Base-by-base conservation (phyloP, 2,888 invertebrate species). In the Parthenolecanium corni region DNA sequence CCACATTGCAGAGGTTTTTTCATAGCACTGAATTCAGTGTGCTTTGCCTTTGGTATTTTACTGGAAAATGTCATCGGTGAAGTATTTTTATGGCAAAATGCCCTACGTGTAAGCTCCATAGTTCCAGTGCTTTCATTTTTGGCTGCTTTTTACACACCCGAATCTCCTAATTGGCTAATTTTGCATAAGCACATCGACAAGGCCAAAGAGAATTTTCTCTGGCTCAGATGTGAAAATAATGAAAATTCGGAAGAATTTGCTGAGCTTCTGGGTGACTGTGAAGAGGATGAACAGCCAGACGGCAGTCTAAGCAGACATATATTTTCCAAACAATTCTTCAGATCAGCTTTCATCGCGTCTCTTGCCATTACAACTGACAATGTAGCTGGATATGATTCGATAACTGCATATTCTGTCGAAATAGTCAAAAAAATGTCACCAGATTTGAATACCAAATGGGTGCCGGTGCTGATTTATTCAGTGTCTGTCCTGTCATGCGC, bases 101-200 rank as follows among this genome's bases (percentile, higher is more conserved):
- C 57, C 5, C 56, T 56, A 4, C n/a, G 42, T 9, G 20, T 2
- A 1, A 4, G 18, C 46, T 20, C 31, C 20, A 18, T 18, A 2
- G 9, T 57, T 1, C 47, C 57, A 11, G 9, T 20, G 23, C 31
- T 57, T 12, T 5, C 24, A 2, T 14, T 44, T 21, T 23, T 24
- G 31, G 9, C 18, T 4, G 44, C 44, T 14, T 42, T 57, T 46
- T 21, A 16, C 18, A 4, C 57, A 2, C 12, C 18, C 18, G 57
- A 57, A 25, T 46, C 57, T 9, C 57, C 57, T 9, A 57, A 16
- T 14, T 57, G 57, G 57, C 20, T 57, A 23, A 12, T 25, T 11
- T 18, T 57, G 18, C 23, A 31, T 11, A 46, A 25, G 14, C 47
- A 31, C 16, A 18, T 20, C 3, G 44, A 31, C 25, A 25, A 42